phyloP scores from a whole-genome alignment of 2,888 invertebrate species.

The Erpobdella octoculata region DNA sequence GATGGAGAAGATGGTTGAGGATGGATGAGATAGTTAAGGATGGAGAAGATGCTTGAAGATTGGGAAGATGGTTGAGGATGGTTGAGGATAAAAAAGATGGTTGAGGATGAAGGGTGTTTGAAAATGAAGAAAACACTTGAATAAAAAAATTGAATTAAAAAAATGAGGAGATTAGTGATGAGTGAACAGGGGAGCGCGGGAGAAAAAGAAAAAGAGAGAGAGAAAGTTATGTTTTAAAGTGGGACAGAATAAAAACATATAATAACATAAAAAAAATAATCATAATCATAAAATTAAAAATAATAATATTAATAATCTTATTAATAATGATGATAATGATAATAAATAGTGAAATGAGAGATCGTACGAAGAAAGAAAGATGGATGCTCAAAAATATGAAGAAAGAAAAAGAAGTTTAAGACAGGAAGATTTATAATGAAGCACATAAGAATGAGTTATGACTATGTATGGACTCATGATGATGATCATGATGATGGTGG shows the following conservation, averaged over 20 bases:
- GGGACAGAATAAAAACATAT: background rate
- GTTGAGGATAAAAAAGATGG: background rate
- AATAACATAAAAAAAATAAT: background rate
- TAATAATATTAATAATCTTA: background rate
- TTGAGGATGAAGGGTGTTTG: background rate
- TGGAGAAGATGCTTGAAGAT: no score
- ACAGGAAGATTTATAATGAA: background rate
- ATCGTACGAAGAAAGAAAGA: no score
- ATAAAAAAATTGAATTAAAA: no score
- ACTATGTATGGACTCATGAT: background rate
- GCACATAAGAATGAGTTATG: background rate
- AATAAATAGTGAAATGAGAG: background rate
- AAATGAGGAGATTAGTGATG: no score
- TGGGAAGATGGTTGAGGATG: no score
- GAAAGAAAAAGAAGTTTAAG: background rate
- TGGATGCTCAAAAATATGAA: no score
- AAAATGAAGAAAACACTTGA: no score
- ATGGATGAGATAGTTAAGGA: no score
- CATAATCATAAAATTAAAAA: background rate
- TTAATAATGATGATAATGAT: background rate
- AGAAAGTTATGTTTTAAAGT: no score
- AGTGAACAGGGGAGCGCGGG: no score
- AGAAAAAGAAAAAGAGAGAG: no score
- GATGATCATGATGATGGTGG: conserved; percentile 6
- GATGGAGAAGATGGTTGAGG: no score